Base-by-base conservation (phyloP, 2,797 vertebrate genomes). In the Clarias fuscus region DNA sequence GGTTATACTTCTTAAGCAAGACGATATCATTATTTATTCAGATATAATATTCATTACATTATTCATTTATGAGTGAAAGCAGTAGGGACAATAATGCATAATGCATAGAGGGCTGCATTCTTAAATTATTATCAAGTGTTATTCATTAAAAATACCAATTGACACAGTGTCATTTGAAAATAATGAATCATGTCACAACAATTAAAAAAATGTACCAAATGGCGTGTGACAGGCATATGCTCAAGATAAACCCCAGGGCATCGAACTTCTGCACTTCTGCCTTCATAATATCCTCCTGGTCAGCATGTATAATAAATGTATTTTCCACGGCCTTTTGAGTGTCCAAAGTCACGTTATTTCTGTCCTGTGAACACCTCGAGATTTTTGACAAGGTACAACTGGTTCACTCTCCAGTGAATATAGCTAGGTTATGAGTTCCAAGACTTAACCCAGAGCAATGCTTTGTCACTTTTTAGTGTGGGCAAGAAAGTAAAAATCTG, bases 111-210 rank as follows among this genome's bases (percentile, higher is more conserved):
- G 64, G 79, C 79, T 82, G 40, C 62, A 82, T 27, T 68, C 27
- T 56, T 68, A 68, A 82, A 82, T 56, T 30, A 84, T 84, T 59
- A 75, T 72, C 56, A 68, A 68, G 64, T 82, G 80, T 82, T 82
- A 53, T 18, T 68, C 64, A 30, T 82, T 82, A 82, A 68, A 80
- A 68, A 68, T n/a, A 82, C 18, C 64, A 33, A 56, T 22, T 33
- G 80, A 82, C 48, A 68, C 27, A 0, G 5, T 0, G 64, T 20
- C 43, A 18, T 68, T 56, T 14, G 27, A 56, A 56, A 22, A 53
- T 20, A 68, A 82, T 15, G 18, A 82, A 30, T 56, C 43, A 40
- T 18, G n/a, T 67, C 80, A 53, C 27, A 68, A 56, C 17, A 22
- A 15, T 27, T 48, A 27, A 27, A 80, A 80, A 77, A 64, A 80